Conservation (phyloP, 2,113 vertebrate genomes). For the Alethe diademata region DNA sequence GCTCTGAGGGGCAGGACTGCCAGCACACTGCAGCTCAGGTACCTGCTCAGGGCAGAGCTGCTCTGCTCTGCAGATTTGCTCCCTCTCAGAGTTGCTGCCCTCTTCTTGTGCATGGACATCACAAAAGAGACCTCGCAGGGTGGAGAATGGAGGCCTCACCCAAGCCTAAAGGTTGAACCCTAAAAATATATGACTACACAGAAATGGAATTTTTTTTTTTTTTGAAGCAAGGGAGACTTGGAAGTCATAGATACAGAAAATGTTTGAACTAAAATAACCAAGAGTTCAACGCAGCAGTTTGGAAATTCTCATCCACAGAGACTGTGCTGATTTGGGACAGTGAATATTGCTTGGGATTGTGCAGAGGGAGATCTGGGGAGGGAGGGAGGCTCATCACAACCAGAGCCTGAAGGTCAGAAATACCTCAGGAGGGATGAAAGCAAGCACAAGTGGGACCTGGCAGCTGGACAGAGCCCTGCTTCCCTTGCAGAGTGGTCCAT, state of each 20-base stretch:
- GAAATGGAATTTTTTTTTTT: fast-evolving
- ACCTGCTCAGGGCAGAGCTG: fast-evolving
- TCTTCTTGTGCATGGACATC: neutral
- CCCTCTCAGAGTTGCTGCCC: neutral
- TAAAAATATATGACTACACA: neutral
- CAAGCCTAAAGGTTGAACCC: neutral
- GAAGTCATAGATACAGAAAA: neutral
- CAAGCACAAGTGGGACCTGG: neutral
- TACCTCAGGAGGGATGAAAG: neutral
- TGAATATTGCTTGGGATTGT: neutral
- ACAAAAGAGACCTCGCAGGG: fast-evolving
- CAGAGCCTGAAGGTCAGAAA: constrained; percentile 19
- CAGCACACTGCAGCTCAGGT: neutral
- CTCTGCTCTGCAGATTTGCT: neutral
- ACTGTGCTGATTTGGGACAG: neutral
- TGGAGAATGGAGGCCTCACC: neutral
- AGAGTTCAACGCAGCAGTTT: neutral
- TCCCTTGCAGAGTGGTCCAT: neutral
- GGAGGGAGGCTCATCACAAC: neutral
- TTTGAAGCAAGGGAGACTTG: neutral
- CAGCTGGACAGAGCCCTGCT: neutral
- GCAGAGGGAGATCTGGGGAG: neutral
- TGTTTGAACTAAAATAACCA: neutral
- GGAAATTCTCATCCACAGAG: neutral
- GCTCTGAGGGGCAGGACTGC: neutral